Conservation (phyloP, 2,797 vertebrate genomes). For the Salarias fasciatus region DNA sequence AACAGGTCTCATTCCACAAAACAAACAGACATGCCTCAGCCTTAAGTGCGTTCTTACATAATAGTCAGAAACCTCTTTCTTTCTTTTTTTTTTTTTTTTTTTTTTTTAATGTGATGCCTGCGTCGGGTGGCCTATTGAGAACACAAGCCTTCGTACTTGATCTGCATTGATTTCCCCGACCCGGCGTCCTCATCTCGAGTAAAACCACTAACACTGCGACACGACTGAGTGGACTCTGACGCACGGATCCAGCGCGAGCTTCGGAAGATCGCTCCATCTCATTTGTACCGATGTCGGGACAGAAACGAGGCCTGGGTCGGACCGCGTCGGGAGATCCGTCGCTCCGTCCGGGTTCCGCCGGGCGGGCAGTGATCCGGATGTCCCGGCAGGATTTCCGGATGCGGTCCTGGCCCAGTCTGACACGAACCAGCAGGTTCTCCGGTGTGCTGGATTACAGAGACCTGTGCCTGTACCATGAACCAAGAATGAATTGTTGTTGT, state of each 20-base stretch:
- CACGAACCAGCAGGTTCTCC: slow-evolving; percentile 41
- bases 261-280: slow-evolving; percentile 32
- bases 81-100: slow-evolving; percentile 8
- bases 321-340: slow-evolving; percentile 32
- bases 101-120: slow-evolving; percentile 45
- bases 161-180: slow-evolving; percentile 37
- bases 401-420: slow-evolving; percentile 43
- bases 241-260: slow-evolving; percentile 39
- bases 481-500: slow-evolving; percentile 60
- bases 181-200: slow-evolving; percentile 47
- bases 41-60: slow-evolving; percentile 74
- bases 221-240: slow-evolving; percentile 41
- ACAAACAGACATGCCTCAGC: slow-evolving; percentile 73
- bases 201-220: slow-evolving; percentile 79
- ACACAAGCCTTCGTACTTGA: slow-evolving; percentile 63
- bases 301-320: slow-evolving; percentile 49
- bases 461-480: slow-evolving; percentile 73
- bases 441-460: slow-evolving; percentile 61
- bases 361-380: slow-evolving; percentile 34
- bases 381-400: slow-evolving; percentile 31
- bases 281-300: slow-evolving; percentile 45
- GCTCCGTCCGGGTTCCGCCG: background rate
- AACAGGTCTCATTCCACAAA: slow-evolving; percentile 75
- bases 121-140: slow-evolving; percentile 52
- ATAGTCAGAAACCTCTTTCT: slow-evolving; percentile 50